Evolutionary conservation across 2,888 invertebrate species (phyloP).

Genomic region (Gryllus longicercus): DNA sequence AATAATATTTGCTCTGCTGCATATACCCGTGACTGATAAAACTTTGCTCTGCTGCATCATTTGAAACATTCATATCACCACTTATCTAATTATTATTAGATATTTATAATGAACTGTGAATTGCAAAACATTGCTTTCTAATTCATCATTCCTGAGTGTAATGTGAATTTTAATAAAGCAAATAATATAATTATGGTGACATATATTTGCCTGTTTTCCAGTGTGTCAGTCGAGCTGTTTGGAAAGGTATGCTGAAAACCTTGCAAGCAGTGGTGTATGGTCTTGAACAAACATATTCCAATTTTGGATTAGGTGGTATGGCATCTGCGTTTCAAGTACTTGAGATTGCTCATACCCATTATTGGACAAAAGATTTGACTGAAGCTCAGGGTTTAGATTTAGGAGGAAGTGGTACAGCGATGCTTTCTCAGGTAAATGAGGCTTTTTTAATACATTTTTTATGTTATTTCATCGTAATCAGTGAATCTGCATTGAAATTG

Average conservation of each 20-base stretch:
- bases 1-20: no score
- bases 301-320: constrained; percentile 95
- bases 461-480: no score
- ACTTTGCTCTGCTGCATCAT: no score
- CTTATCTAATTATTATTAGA: no score
- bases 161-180: neutral
- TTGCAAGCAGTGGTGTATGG: constrained; percentile 86
- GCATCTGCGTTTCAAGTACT: constrained; percentile 94
- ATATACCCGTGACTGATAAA: no score
- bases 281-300: constrained; percentile 84
- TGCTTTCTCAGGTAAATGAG: constrained; percentile 50
- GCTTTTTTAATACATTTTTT: neutral
- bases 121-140: neutral
- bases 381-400: constrained; percentile 47
- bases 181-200: neutral
- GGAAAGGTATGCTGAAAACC: constrained; percentile 95
- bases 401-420: constrained; percentile 48
- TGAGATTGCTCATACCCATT: constrained; percentile 98
- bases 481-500: neutral
- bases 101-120: neutral
- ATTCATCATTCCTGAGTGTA: neutral
- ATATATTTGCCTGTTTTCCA: constrained; percentile 45
- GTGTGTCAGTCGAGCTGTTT: constrained; percentile 85
- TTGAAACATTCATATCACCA: no score
- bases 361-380: constrained; percentile 83